A percentile compares a stretch with the other conserved stretches of the same genome.
Conservation (phyloP, 2,113 vertebrate genomes). For the Scomber colias region DNA sequence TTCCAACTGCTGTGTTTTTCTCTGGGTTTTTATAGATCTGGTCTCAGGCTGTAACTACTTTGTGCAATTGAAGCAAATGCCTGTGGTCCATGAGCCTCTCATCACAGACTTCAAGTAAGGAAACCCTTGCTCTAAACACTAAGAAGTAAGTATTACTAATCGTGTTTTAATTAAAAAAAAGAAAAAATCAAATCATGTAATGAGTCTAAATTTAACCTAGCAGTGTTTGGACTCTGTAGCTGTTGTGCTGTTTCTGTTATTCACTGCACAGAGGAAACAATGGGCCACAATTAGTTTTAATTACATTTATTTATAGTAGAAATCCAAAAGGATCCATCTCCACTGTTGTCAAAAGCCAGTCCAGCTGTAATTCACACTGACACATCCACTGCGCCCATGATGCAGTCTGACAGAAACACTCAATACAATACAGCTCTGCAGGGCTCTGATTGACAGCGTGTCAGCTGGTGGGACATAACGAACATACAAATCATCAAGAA, state of each 20-base stretch:
- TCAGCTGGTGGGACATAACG: too few species aligned
- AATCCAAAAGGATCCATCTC: too few species aligned
- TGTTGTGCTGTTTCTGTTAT: background rate
- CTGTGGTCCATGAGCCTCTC: conserved; percentile 29
- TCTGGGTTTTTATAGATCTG: conserved; percentile 33
- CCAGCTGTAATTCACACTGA: too few species aligned
- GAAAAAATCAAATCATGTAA: background rate
- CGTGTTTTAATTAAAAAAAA: conserved; percentile 4
- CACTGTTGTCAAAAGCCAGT: too few species aligned
- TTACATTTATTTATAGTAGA: too few species aligned
- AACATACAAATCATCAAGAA: too few species aligned
- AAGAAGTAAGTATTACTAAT: background rate
- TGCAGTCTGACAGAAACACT: background rate
- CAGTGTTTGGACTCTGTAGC: too few species aligned
- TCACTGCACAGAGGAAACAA: background rate
- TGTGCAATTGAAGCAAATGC: conserved; percentile 11
- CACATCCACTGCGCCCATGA: too few species aligned
- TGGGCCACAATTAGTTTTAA: background rate
- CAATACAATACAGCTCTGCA: background rate
- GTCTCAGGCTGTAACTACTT: conserved; percentile 14
- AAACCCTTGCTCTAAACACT: conserved; percentile 17
- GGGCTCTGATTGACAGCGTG: too few species aligned
- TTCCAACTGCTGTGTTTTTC: conserved; percentile 27
- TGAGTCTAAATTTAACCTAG: background rate
- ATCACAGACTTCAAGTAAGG: conserved; percentile 16